A percentile compares a stretch with the other conserved stretches of the same genome.
Conservation (phyloP, 2,888 invertebrate genomes). For the Temnothorax unifasciatus region DNA sequence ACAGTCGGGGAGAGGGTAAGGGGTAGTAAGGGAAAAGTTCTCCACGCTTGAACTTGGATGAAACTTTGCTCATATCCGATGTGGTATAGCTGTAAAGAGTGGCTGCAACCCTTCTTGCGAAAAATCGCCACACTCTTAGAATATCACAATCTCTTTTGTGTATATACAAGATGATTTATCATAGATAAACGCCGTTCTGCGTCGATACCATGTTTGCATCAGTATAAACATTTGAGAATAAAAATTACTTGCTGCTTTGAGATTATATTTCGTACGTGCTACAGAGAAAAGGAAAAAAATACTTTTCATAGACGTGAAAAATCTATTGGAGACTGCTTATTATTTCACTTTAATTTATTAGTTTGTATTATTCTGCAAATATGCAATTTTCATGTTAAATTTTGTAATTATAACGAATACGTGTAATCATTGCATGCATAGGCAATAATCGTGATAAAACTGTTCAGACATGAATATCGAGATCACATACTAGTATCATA, state of each 20-base stretch:
- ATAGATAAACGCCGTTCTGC: conserved; percentile 1
- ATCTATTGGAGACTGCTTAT: conserved; percentile 19
- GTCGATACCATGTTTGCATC: conserved; percentile 6
- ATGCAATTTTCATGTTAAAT: neutral
- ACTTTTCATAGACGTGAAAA: neutral
- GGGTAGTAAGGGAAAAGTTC: conserved; percentile 61
- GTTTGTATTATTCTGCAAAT: neutral
- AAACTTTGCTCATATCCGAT: conserved; percentile 70
- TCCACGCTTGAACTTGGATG: conserved; percentile 27
- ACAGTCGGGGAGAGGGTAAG: conserved; percentile 33
- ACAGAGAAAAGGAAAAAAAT: neutral
- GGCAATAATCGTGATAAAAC: conserved; percentile 18
- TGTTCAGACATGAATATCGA: neutral
- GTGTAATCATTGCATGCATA: conserved; percentile 13
- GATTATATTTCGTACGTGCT: neutral
- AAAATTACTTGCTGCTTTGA: conserved; percentile 9
- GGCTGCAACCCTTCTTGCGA: conserved; percentile 41
- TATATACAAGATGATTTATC: conserved; percentile 24
- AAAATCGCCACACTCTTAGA: conserved; percentile 55
- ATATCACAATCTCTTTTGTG: conserved; percentile 31
- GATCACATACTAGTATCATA: neutral
- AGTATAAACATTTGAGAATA: conserved; percentile 3
- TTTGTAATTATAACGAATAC: neutral
- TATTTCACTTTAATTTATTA: neutral
- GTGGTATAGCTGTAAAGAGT: conserved; percentile 49